Evolutionary conservation across 2,888 invertebrate genomes (phyloP).

Genomic region (Tillus elongatus): DNA sequence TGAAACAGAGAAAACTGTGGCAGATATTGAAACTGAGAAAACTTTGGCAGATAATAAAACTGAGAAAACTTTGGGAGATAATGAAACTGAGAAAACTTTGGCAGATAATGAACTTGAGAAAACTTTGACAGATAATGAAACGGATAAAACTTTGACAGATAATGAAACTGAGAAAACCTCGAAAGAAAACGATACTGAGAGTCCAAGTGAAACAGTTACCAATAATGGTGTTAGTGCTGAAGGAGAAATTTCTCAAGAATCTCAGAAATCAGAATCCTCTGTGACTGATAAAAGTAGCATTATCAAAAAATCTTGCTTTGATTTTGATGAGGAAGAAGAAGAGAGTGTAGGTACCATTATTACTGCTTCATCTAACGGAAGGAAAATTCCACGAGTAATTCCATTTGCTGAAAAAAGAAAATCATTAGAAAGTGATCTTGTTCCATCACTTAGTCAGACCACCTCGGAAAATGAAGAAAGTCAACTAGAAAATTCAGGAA

Average conservation of each 20-base stretch:
- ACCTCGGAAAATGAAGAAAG: conserved; percentile 24
- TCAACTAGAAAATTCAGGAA: too few species aligned
- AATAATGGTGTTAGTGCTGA: too few species aligned
- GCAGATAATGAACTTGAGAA: conserved; percentile 19
- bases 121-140: conserved; percentile 29
- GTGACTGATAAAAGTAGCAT: conserved; percentile 31
- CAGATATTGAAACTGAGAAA: conserved; percentile 22
- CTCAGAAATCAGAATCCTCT: conserved; percentile 15
- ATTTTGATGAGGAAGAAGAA: conserved; percentile 69
- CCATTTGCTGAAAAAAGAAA: conserved; percentile 37
- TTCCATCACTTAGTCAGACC: conserved; percentile 30
- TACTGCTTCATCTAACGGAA: conserved; percentile 42
- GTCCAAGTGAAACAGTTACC: conserved; percentile 13
- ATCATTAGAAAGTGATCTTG: conserved; percentile 38
- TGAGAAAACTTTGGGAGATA: conserved; percentile 13
- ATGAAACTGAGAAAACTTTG: conserved; percentile 12
- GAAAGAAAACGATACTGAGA: conserved; percentile 12
- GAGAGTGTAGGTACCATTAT: conserved; percentile 42
- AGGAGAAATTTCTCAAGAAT: too few species aligned
- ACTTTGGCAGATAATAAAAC: conserved; percentile 10
- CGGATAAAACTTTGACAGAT: conserved; percentile 33
- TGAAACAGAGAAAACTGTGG: conserved; percentile 28
- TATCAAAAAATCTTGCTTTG: conserved; percentile 56
- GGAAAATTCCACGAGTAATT: conserved; percentile 58
- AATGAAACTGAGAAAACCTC: conserved; percentile 11